A percentile compares a stretch with the other conserved stretches of the same genome.
Evolutionary conservation across 2,888 invertebrate species (phyloP).

Genomic region (Xestia ashworthii): DNA sequence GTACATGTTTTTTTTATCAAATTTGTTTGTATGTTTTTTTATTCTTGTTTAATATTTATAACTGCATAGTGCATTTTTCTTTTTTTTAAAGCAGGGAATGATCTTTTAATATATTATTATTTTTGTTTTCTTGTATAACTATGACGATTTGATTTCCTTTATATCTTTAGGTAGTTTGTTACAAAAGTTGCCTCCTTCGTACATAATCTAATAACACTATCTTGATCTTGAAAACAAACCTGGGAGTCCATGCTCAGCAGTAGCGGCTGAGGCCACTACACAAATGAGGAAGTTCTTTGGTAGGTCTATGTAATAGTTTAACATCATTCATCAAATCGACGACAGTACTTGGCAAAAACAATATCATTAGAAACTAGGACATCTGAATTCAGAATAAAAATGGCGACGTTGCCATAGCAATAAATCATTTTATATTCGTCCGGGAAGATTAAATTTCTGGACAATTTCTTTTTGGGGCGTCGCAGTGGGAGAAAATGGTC

Average conservation of each 20-base stretch:
- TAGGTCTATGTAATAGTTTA: constrained; percentile 11
- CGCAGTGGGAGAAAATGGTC: neutral
- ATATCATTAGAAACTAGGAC: constrained; percentile 37
- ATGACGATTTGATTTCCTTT: no score
- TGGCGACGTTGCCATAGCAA: constrained; percentile 40
- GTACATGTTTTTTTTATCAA: no score
- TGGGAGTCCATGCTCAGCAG: neutral
- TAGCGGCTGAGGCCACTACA: no score
- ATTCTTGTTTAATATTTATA: no score
- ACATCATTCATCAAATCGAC: constrained; percentile 23
- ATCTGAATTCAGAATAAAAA: constrained; percentile 54
- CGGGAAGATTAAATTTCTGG: constrained; percentile 60
- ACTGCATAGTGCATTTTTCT: no score
- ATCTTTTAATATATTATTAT: no score
- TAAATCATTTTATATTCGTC: constrained; percentile 62
- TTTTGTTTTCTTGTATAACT: no score
- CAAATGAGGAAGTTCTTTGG: rapidly evolving
- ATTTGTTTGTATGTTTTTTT: no score
- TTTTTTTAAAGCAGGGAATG: no score
- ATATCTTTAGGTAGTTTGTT: no score
- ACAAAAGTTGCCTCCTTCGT: no score
- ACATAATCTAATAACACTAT: neutral
- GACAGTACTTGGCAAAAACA: constrained; percentile 50
- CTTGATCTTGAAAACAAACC: neutral
- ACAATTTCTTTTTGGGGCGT: constrained; percentile 31